Percentiles rank a stretch among this genome's conserved stretches.
Conservation (phyloP, 2,113 vertebrate species). For the Ornithorhynchus anatinus region DNA sequence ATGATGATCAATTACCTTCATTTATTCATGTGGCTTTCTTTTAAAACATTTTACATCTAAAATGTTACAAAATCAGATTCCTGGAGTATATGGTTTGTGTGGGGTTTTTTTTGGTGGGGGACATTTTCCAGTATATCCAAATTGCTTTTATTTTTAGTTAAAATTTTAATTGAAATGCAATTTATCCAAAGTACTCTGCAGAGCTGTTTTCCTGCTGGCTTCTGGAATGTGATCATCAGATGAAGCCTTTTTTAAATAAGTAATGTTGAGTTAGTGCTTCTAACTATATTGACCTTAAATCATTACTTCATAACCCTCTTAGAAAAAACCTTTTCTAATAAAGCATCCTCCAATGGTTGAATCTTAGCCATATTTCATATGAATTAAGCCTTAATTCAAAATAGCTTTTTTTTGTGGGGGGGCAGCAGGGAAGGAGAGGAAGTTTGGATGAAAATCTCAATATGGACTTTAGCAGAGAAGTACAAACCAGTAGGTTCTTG, state of each 20-base stretch:
- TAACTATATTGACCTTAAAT: not conserved
- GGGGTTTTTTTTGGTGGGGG: conserved; percentile 4
- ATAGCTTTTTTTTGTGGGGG: not conserved
- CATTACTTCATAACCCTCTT: not conserved
- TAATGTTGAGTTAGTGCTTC: not conserved
- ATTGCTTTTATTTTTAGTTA: not conserved
- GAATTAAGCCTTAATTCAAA: not conserved
- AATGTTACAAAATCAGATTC: not conserved
- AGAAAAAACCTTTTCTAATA: not conserved
- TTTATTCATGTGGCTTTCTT: not conserved
- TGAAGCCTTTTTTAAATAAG: conserved; percentile 3
- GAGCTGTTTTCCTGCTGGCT: not conserved
- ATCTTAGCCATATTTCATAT: not conserved
- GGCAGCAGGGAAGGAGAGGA: too few species aligned
- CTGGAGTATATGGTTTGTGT: not conserved
- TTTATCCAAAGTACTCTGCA: not conserved
- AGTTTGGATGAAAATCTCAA: not conserved
- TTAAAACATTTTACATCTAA: not conserved
- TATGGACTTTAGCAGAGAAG: not conserved
- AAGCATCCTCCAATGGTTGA: not conserved
- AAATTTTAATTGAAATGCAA: not conserved
- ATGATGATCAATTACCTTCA: conserved; percentile 21
- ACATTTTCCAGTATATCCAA: conserved; percentile 2
- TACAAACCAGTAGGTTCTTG: not conserved
- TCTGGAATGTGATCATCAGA: not conserved